Conservation (phyloP, 2,888 invertebrate species). For the Maniola hyperantus region DNA sequence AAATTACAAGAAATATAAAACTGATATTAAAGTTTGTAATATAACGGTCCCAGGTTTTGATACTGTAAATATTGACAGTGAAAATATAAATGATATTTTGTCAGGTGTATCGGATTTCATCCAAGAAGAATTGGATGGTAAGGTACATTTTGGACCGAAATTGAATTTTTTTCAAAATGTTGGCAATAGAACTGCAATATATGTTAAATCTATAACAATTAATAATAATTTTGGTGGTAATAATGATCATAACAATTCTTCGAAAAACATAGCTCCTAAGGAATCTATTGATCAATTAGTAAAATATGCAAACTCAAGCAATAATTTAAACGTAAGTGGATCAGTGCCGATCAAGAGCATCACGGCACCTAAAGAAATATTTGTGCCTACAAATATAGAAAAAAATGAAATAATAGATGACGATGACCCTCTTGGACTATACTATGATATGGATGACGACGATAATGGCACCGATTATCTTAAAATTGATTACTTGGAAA, state of each 20-base stretch:
- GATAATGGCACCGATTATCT: constrained; percentile 69
- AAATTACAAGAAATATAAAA: constrained; percentile 38
- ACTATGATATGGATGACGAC: constrained; percentile 56
- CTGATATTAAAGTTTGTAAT: constrained; percentile 23
- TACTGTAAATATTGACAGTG: constrained; percentile 35
- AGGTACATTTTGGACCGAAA: constrained; percentile 39
- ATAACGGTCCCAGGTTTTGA: constrained; percentile 31
- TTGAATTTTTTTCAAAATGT: constrained; percentile 43
- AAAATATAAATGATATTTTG: constrained; percentile 50
- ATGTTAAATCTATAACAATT: constrained; percentile 55
- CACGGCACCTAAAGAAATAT: constrained; percentile 11
- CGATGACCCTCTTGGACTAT: constrained; percentile 42
- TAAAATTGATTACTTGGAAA: constrained; percentile 64
- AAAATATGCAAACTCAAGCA: neutral
- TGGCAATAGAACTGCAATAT: constrained; percentile 55
- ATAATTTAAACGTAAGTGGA: constrained; percentile 3
- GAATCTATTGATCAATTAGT: neutral
- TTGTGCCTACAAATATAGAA: constrained; percentile 36
- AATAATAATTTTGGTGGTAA: constrained; percentile 41
- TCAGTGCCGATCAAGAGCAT: constrained; percentile 22
- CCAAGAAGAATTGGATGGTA: constrained; percentile 49
- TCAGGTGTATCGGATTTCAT: constrained; percentile 52
- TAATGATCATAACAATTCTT: constrained; percentile 40
- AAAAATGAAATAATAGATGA: constrained; percentile 50
- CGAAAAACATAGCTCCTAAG: neutral